These are phyloP conservation scores for Thamnaconus septentrionalis DNA, from an alignment of 2,113 vertebrate species.

Conservation along the genomic window DNA sequence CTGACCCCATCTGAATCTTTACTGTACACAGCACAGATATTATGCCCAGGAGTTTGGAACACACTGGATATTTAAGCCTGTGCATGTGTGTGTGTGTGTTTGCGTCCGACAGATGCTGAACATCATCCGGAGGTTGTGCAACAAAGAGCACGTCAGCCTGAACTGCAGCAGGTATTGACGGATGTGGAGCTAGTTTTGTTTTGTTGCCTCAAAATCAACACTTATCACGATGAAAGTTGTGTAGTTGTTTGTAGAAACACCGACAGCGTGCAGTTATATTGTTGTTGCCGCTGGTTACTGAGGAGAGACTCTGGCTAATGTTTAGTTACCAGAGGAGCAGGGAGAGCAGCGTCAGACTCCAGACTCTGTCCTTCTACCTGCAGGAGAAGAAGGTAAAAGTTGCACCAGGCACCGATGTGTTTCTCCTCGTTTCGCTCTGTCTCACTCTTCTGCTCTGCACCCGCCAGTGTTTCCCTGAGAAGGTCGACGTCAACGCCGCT, in stretches of 20 bases:
- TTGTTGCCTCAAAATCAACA: too few relatives aligned
- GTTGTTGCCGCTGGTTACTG: too few relatives aligned
- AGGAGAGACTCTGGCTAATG: not conserved
- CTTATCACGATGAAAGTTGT: too few relatives aligned
- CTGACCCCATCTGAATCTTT: too few relatives aligned
- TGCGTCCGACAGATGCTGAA: slow-evolving; percentile 61
- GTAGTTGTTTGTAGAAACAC: too few relatives aligned
- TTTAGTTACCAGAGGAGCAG: slow-evolving; percentile 59
- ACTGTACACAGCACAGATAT: too few relatives aligned
- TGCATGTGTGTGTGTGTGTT: not conserved
- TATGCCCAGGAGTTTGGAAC: not conserved
- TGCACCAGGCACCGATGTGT: rapidly evolving
- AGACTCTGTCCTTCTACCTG: slow-evolving; percentile 68
- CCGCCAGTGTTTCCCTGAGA: slow-evolving; percentile 70
- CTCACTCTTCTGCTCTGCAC: not conserved
- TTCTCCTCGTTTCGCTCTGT: not conserved
- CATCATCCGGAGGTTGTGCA: slow-evolving; percentile 63
- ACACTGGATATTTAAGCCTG: not conserved
- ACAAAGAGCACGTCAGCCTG: slow-evolving; percentile 67
- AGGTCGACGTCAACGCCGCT: slow-evolving; percentile 55
- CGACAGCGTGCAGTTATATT: not conserved
- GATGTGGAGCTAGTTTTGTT: too few relatives aligned
- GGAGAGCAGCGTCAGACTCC: slow-evolving; percentile 59
- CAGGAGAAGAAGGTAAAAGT: slow-evolving; percentile 68
- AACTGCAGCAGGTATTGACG: slow-evolving; percentile 64